Evolutionary conservation across 2,113 vertebrate species (phyloP).

Genomic region (Microcebus jonahi): DNA sequence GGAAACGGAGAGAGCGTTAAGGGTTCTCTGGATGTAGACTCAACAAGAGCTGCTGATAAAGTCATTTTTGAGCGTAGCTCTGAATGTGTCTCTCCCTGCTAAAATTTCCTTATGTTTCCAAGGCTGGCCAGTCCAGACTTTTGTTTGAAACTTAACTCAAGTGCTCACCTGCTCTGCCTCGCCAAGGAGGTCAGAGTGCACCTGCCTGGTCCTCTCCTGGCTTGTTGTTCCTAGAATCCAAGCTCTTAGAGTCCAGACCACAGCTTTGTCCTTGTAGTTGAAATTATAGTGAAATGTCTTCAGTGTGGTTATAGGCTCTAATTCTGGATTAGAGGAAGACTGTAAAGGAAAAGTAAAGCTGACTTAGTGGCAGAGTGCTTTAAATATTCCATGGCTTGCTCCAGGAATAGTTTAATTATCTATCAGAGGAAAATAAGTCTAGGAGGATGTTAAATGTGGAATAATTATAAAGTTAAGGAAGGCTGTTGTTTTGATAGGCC

Average conservation of each 20-base stretch:
- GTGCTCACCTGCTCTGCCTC: accelerated
- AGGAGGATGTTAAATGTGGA: background rate
- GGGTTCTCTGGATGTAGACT: background rate
- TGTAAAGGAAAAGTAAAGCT: background rate
- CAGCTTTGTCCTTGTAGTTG: background rate
- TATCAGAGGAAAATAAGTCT: background rate
- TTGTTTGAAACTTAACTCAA: background rate
- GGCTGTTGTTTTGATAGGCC: background rate
- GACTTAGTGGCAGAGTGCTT: background rate
- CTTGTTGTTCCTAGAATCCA: background rate
- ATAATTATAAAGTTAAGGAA: background rate
- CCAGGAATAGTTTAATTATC: background rate
- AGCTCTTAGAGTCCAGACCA: background rate
- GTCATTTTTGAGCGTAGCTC: background rate
- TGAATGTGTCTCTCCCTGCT: background rate
- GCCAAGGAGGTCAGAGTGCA: background rate
- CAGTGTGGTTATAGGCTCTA: background rate
- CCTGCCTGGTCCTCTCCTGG: accelerated
- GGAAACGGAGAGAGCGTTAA: background rate
- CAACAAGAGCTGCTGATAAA: background rate
- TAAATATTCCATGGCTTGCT: background rate
- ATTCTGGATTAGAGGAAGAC: background rate
- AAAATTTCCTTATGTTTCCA: background rate
- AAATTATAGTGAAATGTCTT: background rate
- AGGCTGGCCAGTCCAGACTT: background rate